These are phyloP conservation scores for Ectobius pallidus DNA, from an alignment of 2,888 invertebrate genomes.

Conservation along the genomic window DNA sequence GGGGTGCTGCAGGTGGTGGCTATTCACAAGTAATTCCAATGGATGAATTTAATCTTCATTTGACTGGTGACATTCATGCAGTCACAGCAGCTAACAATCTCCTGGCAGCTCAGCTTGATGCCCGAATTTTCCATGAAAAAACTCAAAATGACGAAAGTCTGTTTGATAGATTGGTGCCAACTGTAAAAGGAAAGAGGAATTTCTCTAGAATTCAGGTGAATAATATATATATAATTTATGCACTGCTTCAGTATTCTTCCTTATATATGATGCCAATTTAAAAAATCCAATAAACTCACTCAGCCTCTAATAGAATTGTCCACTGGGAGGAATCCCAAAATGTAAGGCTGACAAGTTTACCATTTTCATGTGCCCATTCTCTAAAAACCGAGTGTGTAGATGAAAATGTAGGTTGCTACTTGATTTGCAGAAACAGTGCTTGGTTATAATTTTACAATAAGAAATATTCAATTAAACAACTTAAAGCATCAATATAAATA, in stretches of 20 bases:
- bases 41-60: conserved; percentile 98
- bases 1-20: conserved; percentile 98
- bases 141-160: conserved; percentile 88
- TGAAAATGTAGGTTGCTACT: no score
- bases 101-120: conserved; percentile 96
- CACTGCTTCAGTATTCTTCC: no score
- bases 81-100: conserved; percentile 98
- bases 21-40: conserved; percentile 97
- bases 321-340: no score
- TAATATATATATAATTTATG: no score
- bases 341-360: no score
- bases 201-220: conserved; percentile 89
- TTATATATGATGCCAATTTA: background rate
- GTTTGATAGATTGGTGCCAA: conserved; percentile 87
- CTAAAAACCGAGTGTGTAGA: no score
- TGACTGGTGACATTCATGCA: conserved; percentile 98
- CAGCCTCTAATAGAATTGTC: no score
- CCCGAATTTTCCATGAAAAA: conserved; percentile 94
- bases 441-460: no score
- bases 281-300: background rate
- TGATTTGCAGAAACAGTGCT: no score
- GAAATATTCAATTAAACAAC: no score
- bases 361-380: no score
- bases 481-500: no score
- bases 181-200: conserved; percentile 74